Evolutionary conservation across 2,888 invertebrate genomes (phyloP).

Genomic region (Myopa testacea): DNA sequence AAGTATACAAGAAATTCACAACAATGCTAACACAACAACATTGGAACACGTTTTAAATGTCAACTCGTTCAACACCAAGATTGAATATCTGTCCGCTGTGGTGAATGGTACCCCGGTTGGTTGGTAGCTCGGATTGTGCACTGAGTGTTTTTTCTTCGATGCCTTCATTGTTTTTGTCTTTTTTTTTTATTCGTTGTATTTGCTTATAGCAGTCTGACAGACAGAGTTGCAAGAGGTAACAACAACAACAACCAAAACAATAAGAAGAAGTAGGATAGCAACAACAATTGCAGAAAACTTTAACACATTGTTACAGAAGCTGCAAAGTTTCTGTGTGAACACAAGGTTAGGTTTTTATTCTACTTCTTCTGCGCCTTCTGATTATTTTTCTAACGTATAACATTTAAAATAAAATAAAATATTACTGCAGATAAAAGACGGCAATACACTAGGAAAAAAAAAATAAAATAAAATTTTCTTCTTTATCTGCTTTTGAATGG

Average conservation of each 20-base stretch:
- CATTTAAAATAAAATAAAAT: background rate
- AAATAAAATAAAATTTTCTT: background rate
- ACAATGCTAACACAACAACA: background rate
- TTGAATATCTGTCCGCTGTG: constrained; percentile 16
- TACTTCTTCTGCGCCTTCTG: background rate
- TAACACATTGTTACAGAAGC: background rate
- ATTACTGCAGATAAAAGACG: background rate
- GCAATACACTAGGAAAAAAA: background rate
- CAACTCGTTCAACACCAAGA: constrained; percentile 23
- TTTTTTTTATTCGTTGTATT: background rate
- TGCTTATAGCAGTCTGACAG: no score
- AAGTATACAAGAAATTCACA: background rate
- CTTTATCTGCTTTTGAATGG: background rate
- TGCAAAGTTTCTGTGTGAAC: background rate
- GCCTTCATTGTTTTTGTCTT: background rate
- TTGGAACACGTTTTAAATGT: constrained; percentile 33
- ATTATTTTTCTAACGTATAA: no score
- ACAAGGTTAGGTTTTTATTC: background rate
- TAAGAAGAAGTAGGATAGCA: background rate
- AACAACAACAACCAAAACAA: no score
- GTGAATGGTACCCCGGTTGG: constrained; percentile 3
- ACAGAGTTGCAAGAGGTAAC: no score
- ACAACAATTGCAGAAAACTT: background rate
- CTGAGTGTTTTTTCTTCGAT: background rate
- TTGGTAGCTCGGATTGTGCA: background rate